These are phyloP conservation scores for silkworm (Bombyx mori) DNA, from an alignment of 1,140 invertebrate genomes.

Conservation along the genomic window ASM3026992v2 NC_085129.1:17189501-17190000, in stretches of 20 bases:
- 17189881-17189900: conserved; percentile 32
- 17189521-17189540: conserved; percentile 88
- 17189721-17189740: conserved; percentile 83
- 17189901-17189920: conserved; percentile 39
- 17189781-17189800: conserved; percentile 78
- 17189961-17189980: too few species aligned
- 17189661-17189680: too few species aligned
- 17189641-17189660: too few species aligned
- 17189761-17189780: conserved; percentile 85
- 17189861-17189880: conserved; percentile 71
- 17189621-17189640: conserved; percentile 9
- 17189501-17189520: conserved; percentile 86
- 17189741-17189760: conserved; percentile 80
- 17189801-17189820: conserved; percentile 66
- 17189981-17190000: too few species aligned
- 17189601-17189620: conserved; percentile 79
- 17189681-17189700: too few species aligned
- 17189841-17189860: conserved; percentile 86
- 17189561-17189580: conserved; percentile 81
- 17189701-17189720: not conserved
- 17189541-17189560: conserved; percentile 90
- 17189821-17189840: conserved; percentile 70
- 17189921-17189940: not conserved
- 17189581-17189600: conserved; percentile 86
- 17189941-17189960: too few species aligned